These are phyloP conservation scores for Apis dorsata DNA, from an alignment of 1,140 invertebrate genomes.

Conservation along the genomic window DNA sequence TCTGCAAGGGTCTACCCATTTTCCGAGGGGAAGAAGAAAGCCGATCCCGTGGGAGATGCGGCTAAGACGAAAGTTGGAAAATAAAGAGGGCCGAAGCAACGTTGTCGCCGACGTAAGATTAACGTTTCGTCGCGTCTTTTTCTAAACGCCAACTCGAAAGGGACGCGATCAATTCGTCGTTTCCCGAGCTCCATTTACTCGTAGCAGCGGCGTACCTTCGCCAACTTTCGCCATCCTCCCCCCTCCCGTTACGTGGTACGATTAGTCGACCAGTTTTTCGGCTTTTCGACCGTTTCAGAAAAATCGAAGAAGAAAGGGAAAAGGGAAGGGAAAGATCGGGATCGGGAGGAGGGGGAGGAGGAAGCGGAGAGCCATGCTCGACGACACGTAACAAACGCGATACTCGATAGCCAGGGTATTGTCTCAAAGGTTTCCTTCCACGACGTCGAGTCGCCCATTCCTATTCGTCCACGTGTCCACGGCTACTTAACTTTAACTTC, in stretches of 20 bases:
- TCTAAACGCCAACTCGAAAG: neutral
- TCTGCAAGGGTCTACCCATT: slow-evolving; percentile 54
- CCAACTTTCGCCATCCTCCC: neutral
- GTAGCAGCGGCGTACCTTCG: neutral
- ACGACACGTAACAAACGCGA: too few relatives aligned
- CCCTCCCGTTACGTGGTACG: neutral
- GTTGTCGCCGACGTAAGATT: slow-evolving; percentile 40
- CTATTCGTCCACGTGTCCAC: slow-evolving; percentile 1
- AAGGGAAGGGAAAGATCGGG: too few relatives aligned
- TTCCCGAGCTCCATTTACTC: neutral
- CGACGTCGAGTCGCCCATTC: slow-evolving; percentile 15
- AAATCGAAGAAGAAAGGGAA: too few relatives aligned
- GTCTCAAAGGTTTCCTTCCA: slow-evolving; percentile 7
- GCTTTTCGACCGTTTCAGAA: neutral
- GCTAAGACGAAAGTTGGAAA: slow-evolving; percentile 32
- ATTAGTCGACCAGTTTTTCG: too few relatives aligned
- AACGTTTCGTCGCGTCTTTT: slow-evolving; percentile 21
- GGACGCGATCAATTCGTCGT: slow-evolving; percentile 25
- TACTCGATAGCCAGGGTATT: neutral
- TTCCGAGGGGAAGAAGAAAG: slow-evolving; percentile 24
- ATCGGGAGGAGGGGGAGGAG: too few relatives aligned
- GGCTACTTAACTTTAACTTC: slow-evolving; percentile 1
- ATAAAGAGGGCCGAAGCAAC: slow-evolving; percentile 52
- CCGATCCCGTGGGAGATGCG: slow-evolving; percentile 39
- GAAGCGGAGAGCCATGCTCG: neutral